These are phyloP conservation scores for Corythaeola cristata DNA, from an alignment of 2,113 vertebrate genomes.

Conservation along the genomic window DNA sequence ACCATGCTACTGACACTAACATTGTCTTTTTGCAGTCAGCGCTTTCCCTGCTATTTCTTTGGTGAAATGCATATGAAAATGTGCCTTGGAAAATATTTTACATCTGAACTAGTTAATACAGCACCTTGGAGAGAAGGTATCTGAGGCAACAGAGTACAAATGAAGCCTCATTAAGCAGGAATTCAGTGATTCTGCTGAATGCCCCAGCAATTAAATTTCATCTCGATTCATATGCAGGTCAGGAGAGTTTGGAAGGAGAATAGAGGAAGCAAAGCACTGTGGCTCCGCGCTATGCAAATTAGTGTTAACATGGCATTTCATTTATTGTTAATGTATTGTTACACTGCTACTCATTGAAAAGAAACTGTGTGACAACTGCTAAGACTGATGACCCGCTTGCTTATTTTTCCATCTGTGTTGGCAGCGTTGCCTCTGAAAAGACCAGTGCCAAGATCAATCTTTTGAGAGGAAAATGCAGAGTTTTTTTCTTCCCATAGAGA, in stretches of 20 bases:
- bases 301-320: slow-evolving; percentile 70
- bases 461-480: not conserved
- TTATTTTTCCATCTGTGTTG: slow-evolving; percentile 63
- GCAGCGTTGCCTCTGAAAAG: slow-evolving; percentile 11
- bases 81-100: slow-evolving; percentile 52
- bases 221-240: slow-evolving; percentile 71
- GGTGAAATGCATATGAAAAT: slow-evolving; percentile 31
- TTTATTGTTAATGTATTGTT: slow-evolving; percentile 72
- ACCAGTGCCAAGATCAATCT: not conserved
- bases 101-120: slow-evolving; percentile 53
- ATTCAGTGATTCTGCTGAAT: slow-evolving; percentile 58
- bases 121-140: slow-evolving; percentile 67
- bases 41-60: not conserved
- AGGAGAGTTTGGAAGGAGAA: slow-evolving; percentile 63
- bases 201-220: slow-evolving; percentile 72
- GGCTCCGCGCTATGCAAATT: slow-evolving; percentile 67
- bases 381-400: slow-evolving; percentile 65
- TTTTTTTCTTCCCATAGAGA: not conserved
- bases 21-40: not conserved
- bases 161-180: slow-evolving; percentile 71
- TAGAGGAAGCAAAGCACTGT: slow-evolving; percentile 45
- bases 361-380: slow-evolving; percentile 53
- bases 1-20: not conserved
- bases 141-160: slow-evolving; percentile 57
- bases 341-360: slow-evolving; percentile 66